Conservation (phyloP, 1,140 invertebrate genomes). For the Fopius arisanus region DNA sequence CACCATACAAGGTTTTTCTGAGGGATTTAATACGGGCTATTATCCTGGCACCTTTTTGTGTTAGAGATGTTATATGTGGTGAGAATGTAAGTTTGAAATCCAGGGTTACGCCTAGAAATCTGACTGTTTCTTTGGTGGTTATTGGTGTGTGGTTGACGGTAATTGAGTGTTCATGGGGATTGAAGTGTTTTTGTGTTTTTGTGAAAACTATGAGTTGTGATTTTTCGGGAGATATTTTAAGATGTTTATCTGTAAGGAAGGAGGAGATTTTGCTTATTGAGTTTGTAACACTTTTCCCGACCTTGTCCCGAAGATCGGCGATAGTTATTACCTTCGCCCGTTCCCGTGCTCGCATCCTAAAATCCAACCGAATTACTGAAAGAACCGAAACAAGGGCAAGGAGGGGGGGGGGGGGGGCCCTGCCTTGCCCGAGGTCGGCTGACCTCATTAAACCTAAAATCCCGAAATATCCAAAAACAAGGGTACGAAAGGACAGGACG, state of each 20-base stretch:
- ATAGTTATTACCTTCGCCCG: no score
- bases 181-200: background rate
- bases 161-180: background rate
- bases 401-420: no score
- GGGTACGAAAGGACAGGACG: no score
- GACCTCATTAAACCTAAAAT: no score
- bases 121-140: background rate
- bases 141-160: background rate
- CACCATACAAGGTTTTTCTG: background rate
- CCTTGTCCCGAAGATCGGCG: no score
- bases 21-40: background rate
- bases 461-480: no score
- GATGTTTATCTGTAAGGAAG: background rate
- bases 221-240: background rate
- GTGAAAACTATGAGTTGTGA: background rate
- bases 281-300: no score
- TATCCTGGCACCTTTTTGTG: background rate
- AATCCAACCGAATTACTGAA: no score
- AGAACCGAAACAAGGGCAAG: no score
- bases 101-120: background rate
- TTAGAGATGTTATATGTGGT: background rate
- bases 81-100: background rate
- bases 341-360: no score
- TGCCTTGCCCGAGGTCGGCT: no score
- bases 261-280: background rate